Base-by-base conservation (phyloP, 1,140 invertebrate genomes). In the Conus ventricosus region DNA sequence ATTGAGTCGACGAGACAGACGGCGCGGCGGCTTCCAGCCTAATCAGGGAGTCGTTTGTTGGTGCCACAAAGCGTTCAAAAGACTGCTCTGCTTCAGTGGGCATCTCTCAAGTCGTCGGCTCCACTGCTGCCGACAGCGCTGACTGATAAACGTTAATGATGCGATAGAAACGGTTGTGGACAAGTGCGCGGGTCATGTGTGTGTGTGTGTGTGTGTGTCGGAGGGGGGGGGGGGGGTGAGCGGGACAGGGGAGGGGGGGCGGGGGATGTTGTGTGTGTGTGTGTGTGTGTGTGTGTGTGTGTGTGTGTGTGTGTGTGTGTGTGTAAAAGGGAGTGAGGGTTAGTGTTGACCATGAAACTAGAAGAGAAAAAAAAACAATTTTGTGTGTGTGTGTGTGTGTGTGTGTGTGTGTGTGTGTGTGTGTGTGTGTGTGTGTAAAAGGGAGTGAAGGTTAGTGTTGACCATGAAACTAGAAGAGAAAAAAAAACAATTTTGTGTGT, bases 121-220 rank as follows among this genome's bases (percentile, higher is more conserved):
- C 55, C 55, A 20, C 17, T 63, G 55, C n/a, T 7, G 8, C n/a
- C 23, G 57, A 60, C 23, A 84, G 54, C 5, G 17, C 15, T 63
- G 82, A 63, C 51, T 84, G 82, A 67, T 84, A 55, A 81, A 81
- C 80, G 51, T 51, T 81, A 81, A 84, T 84, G 55, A 84, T 60
- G 82, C 54, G 23, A 84, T 60, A 84, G 82, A 60, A 63, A 84
- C 5, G 53, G n/a, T 83, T 83, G 55, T 25, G 55, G 23, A 83
- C 25, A 83, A n/a, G 51, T n/a, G 51, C 13, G 53, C 17, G 51
- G 5, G 51, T 10, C 15, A 13, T n/a, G n/a, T n/a, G n/a, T n/a
- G n/a, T n/a, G 17, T 8, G 13, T 5, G 81, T 5, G 67, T 6
- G 67, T 17, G 67, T 17, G 13, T 7, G 67, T 7, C 17, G 20